These are phyloP conservation scores for Chaetogeoica ovagalla DNA, from an alignment of 2,888 invertebrate species.

Conservation along the genomic window DNA sequence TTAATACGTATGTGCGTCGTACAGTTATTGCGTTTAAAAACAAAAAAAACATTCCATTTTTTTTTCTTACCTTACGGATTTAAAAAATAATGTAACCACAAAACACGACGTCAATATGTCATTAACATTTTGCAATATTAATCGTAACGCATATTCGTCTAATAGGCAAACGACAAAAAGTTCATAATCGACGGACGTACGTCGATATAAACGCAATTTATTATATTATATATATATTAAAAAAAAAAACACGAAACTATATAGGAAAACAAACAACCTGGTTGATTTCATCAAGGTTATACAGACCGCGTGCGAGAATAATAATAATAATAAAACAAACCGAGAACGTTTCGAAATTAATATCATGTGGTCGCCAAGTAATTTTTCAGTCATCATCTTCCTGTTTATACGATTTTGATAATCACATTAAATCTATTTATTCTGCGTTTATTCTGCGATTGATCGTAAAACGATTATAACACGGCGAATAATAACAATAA, in stretches of 20 bases:
- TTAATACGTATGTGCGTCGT: not conserved
- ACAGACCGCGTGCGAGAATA: not conserved
- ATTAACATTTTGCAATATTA: not conserved
- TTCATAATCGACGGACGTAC: constrained; percentile 21
- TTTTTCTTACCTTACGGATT: no score
- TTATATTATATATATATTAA: no score
- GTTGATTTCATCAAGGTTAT: constrained; percentile 25
- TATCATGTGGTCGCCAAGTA: not conserved
- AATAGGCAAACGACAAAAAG: constrained; percentile 4
- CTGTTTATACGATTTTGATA: constrained; percentile 39
- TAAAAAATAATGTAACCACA: not conserved
- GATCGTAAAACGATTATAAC: no score
- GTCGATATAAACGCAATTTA: not conserved
- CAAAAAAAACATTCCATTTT: no score
- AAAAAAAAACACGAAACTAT: constrained; percentile 30
- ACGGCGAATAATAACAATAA: no score
- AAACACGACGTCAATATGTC: not conserved
- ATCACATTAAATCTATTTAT: not conserved
- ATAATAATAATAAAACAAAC: constrained; percentile 10
- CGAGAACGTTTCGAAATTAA: constrained; percentile 28
- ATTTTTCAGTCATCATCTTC: constrained; percentile 4
- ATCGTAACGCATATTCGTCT: not conserved
- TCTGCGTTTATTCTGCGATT: no score
- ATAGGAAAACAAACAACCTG: constrained; percentile 30
- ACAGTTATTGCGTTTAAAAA: no score